phyloP scores from a whole-genome alignment of 2,113 vertebrate species.

The Chinchilla lanigera region DNA sequence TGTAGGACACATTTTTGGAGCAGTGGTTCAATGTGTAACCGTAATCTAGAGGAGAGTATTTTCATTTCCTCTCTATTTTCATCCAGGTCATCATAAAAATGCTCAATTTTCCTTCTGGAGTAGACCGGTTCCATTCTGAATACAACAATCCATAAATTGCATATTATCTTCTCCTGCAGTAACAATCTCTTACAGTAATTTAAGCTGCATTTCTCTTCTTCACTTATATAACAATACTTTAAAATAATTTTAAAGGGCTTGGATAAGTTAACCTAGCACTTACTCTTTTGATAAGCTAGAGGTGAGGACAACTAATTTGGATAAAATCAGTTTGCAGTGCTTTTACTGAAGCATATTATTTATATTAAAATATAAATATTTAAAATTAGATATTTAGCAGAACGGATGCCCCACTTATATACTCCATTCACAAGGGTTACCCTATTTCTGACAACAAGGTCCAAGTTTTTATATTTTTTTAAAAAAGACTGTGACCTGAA shows the following conservation, averaged over 20 bases:
- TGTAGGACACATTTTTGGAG: not conserved
- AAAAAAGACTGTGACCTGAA: not conserved
- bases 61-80: not conserved
- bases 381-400: not conserved
- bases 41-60: not conserved
- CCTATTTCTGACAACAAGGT: not conserved
- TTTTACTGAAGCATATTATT: not conserved
- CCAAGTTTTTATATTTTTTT: not conserved
- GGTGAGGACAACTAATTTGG: not conserved
- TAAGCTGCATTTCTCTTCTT: not conserved
- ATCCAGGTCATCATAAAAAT: not conserved
- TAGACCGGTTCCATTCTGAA: not conserved
- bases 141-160: not conserved
- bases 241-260: slow-evolving; percentile 2
- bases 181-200: not conserved
- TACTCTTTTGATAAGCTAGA: not conserved
- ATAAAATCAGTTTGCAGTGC: not conserved
- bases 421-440: not conserved
- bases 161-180: not conserved
- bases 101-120: not conserved
- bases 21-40: accelerated
- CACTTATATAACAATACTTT: not conserved
- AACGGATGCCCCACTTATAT: no score
- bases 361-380: not conserved
- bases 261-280: not conserved